Evolutionary conservation across 2,888 invertebrate genomes (phyloP), one percentile per base, ranked within the genome.

Genomic region (Cheilosia grossa): DNA sequence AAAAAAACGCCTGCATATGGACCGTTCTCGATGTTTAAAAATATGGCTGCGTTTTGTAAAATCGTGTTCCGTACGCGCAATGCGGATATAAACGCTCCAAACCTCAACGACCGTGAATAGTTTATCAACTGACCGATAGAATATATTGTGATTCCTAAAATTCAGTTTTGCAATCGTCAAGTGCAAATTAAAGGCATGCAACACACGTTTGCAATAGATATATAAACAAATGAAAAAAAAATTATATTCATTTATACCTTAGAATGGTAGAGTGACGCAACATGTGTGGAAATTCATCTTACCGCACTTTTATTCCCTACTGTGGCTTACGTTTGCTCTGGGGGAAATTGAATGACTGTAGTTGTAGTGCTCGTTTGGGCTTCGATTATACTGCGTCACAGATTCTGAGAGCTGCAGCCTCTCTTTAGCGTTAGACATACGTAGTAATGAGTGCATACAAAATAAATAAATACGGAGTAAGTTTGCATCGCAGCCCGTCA

Each of bases 201-300:
- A 40, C 49, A 49, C 56, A 67, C 58, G 40, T 54, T 74, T 17
- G 53, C 47, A 56, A 27, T 44, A 21, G 15, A 42, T 24, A 27
- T n/a, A 44, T 10, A 44, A 44, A 21, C 19, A 64, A 44, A n/a
- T 40, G 27, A 37, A 9, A 19, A 40, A 17, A 21, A 73, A 64
- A 66, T 75, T 58, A 66, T 75, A 75, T 59, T 75, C 58, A 58
- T 56, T 66, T 66, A 37, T 37, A 67, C 77, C 69, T 54, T 17
- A 61, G 17, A 69, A 40, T n/a, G 59, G 54, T 6, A 47, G 30
- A 47, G n/a, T 77, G 59, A 47, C 69, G 69, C 30, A 61, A 77
- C n/a, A 27, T n/a, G 47, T 24, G 27, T 61, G 61, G 15, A 51
- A 67, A 59, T 9, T 49, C 59, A 66, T 53, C 53, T 61, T 37